Conservation (phyloP, 2,113 vertebrate species). For the Nycticryphes semicollaris region DNA sequence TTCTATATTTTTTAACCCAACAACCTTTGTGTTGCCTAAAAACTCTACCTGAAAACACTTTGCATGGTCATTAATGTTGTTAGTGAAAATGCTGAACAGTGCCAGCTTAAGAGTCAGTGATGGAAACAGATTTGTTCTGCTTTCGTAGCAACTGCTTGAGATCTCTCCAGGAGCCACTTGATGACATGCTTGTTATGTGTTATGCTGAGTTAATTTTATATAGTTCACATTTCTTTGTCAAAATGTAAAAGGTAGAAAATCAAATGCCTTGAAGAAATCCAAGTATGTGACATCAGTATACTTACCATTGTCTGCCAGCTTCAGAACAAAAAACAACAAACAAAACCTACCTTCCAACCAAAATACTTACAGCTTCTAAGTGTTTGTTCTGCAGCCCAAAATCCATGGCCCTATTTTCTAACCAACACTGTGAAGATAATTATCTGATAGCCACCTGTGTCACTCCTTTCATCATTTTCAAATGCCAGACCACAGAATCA, state of each 20-base stretch:
- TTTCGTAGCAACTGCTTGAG: neutral
- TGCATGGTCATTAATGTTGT: neutral
- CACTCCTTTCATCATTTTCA: slow-evolving; percentile 2
- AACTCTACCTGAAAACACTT: neutral
- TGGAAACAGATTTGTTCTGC: slow-evolving; percentile 5
- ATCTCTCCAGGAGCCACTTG: neutral
- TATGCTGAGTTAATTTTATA: neutral
- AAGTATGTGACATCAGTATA: slow-evolving; percentile 3
- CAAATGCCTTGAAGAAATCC: slow-evolving; percentile 23
- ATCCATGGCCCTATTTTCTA: neutral
- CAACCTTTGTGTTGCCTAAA: neutral
- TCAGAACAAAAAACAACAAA: slow-evolving; percentile 22
- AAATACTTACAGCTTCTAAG: neutral
- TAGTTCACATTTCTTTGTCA: neutral
- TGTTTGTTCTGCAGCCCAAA: slow-evolving; percentile 24
- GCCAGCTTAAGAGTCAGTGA: neutral
- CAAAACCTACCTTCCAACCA: slow-evolving; percentile 7
- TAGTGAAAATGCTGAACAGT: neutral
- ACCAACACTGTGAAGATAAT: neutral
- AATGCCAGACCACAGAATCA: neutral
- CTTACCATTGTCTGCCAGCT: neutral
- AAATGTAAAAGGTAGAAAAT: neutral
- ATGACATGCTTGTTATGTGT: neutral
- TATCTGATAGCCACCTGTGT: neutral
- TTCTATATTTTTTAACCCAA: neutral